Evolutionary conservation across 2,888 invertebrate genomes (phyloP).

Genomic region (Lasioglossum morio): DNA sequence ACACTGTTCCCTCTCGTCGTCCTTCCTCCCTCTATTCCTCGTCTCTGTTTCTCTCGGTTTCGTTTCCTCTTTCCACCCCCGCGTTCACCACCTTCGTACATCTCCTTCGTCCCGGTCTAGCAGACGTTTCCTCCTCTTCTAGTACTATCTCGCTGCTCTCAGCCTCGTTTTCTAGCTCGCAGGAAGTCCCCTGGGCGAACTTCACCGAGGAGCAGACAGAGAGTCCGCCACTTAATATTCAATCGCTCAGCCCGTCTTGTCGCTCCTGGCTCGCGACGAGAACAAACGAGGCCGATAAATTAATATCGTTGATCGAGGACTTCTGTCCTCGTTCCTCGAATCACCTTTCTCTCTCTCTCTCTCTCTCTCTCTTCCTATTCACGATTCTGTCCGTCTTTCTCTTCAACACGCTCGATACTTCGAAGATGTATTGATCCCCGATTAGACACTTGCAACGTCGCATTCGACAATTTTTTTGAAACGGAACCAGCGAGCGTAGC

Average conservation of each 20-base stretch:
- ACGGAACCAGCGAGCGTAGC: background rate
- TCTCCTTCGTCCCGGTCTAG: background rate
- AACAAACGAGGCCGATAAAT: slow-evolving; percentile 74
- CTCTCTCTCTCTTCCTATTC: background rate
- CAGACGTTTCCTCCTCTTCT: background rate
- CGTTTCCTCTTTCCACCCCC: slow-evolving; percentile 6
- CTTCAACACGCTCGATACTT: background rate
- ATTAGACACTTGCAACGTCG: background rate
- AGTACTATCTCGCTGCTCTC: slow-evolving; percentile 31
- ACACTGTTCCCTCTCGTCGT: slow-evolving; percentile 23
- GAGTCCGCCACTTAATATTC: slow-evolving; percentile 76
- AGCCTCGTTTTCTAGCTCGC: slow-evolving; percentile 66
- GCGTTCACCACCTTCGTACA: background rate
- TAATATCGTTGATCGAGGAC: slow-evolving; percentile 64
- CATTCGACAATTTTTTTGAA: background rate
- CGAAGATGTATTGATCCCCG: background rate
- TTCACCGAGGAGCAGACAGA: slow-evolving; percentile 56
- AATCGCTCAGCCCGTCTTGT: slow-evolving; percentile 70
- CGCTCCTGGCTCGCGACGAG: slow-evolving; percentile 56
- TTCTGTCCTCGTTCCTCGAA: background rate
- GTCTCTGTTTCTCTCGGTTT: slow-evolving; percentile 33
- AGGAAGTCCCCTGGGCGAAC: slow-evolving; percentile 67
- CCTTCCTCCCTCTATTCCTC: background rate
- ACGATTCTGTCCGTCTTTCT: too few relatives aligned
- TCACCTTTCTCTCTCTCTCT: background rate